These are phyloP conservation scores for Chelon auratus DNA, from an alignment of 2,797 vertebrate genomes.

Conservation along the genomic window DNA sequence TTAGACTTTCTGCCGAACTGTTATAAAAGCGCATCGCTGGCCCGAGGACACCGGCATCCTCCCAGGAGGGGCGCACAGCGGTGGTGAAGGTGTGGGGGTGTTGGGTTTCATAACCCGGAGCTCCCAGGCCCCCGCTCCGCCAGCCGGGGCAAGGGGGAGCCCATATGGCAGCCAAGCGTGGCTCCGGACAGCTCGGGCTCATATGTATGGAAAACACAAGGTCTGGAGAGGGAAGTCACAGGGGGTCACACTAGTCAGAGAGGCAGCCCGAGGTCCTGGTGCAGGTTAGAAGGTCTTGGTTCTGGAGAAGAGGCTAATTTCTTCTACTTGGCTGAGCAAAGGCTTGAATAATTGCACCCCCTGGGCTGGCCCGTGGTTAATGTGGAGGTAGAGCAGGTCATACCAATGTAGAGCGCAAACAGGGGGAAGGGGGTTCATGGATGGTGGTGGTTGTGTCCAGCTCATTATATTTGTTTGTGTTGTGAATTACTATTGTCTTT, in stretches of 20 bases:
- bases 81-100: slow-evolving; percentile 46
- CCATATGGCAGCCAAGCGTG: slow-evolving; percentile 64
- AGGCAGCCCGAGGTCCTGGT: slow-evolving; percentile 75
- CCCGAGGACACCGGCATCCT: slow-evolving; percentile 47
- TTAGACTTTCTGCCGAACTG: slow-evolving; percentile 22
- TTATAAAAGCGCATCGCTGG: slow-evolving; percentile 27
- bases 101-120: slow-evolving; percentile 56
- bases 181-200: slow-evolving; percentile 58
- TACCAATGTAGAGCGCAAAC: slow-evolving; percentile 48
- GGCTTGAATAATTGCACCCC: slow-evolving; percentile 82
- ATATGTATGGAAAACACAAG: slow-evolving; percentile 77
- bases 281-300: slow-evolving; percentile 79
- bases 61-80: slow-evolving; percentile 31
- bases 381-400: slow-evolving; percentile 67
- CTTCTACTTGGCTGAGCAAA: slow-evolving; percentile 82
- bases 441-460: slow-evolving; percentile 14
- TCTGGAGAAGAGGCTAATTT: slow-evolving; percentile 80
- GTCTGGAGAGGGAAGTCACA: slow-evolving; percentile 64
- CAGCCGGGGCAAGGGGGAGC: slow-evolving; percentile 33
- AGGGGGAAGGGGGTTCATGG: slow-evolving; percentile 3
- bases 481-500: background rate
- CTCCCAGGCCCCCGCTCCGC: slow-evolving; percentile 30
- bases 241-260: slow-evolving; percentile 70
- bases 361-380: slow-evolving; percentile 73
- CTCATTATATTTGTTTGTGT: slow-evolving; percentile 38